Percentiles rank a stretch among this genome's conserved stretches.
These are phyloP conservation scores for Sarcophilus harrisii DNA, from an alignment of 2,797 vertebrate species.

Conservation along the genomic window DNA sequence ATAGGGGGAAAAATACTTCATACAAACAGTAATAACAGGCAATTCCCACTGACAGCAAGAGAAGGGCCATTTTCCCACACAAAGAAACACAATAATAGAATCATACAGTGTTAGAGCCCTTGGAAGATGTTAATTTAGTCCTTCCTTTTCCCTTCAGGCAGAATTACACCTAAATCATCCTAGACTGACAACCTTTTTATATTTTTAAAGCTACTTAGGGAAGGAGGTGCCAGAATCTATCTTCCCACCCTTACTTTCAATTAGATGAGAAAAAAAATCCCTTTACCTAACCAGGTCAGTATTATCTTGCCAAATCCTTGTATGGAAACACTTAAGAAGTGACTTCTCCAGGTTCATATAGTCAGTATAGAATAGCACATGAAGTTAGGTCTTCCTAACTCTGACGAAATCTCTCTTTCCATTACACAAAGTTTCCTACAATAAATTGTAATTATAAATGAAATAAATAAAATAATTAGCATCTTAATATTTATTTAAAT, in stretches of 20 bases:
- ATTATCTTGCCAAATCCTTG: neutral
- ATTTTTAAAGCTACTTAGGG: constrained; percentile 32
- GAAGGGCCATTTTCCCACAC: constrained; percentile 1
- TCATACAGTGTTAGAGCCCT: constrained; percentile 33
- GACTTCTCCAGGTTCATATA: neutral
- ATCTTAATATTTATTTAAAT: neutral
- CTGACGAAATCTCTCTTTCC: neutral
- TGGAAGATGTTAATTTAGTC: constrained; percentile 59
- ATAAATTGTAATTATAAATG: neutral
- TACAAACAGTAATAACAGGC: neutral
- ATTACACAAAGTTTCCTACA: neutral
- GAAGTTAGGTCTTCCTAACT: neutral
- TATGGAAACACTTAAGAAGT: neutral
- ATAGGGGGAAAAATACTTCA: neutral
- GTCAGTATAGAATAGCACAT: neutral
- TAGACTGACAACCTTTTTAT: constrained; percentile 40
- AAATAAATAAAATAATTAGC: neutral
- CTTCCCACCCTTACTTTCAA: neutral
- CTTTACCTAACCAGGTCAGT: neutral
- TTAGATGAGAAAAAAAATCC: neutral
- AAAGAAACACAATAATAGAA: constrained; percentile 60
- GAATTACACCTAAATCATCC: constrained; percentile 31
- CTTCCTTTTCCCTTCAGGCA: constrained; percentile 32
- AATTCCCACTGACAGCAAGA: neutral
- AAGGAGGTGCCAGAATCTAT: neutral